phyloP scores from a whole-genome alignment of 2,888 invertebrate species.

The Theretra japonica region DNA sequence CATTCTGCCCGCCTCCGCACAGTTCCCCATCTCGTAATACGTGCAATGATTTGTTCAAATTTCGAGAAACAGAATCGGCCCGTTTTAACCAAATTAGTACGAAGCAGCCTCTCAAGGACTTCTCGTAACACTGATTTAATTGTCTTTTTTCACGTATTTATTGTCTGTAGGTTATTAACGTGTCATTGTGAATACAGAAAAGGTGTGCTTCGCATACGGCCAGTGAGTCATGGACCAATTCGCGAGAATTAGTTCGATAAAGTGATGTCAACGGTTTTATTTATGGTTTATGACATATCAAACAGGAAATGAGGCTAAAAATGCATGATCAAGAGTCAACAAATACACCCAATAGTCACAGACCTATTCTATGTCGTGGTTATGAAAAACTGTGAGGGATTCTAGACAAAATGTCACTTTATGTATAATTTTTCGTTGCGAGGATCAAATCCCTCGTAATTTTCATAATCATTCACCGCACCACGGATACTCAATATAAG shows the following conservation, averaged over 20 bases:
- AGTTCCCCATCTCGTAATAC: conserved; percentile 66
- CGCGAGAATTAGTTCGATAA: not conserved
- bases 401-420: too few relatives aligned
- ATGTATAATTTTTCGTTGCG: too few relatives aligned
- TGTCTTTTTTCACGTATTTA: conserved; percentile 47
- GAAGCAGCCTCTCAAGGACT: conserved; percentile 65
- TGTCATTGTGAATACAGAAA: conserved; percentile 39
- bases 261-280: conserved; percentile 14
- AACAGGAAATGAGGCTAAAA: not conserved
- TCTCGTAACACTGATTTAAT: conserved; percentile 61
- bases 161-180: conserved; percentile 37
- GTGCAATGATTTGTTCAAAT: conserved; percentile 63
- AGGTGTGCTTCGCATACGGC: conserved; percentile 23
- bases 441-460: too few relatives aligned
- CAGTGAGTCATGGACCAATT: conserved; percentile 2
- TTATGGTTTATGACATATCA: conserved; percentile 12
- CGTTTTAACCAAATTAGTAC: conserved; percentile 66
- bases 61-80: conserved; percentile 67
- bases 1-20: conserved; percentile 57
- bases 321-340: too few relatives aligned
- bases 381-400: too few relatives aligned
- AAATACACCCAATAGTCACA: not conserved
- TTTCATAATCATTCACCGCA: too few relatives aligned
- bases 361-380: not conserved
- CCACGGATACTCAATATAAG: too few relatives aligned